Evolutionary conservation across 2,888 invertebrate genomes (phyloP), one percentile per base, ranked within the genome.

Genomic region (Prosapia bicincta): DNA sequence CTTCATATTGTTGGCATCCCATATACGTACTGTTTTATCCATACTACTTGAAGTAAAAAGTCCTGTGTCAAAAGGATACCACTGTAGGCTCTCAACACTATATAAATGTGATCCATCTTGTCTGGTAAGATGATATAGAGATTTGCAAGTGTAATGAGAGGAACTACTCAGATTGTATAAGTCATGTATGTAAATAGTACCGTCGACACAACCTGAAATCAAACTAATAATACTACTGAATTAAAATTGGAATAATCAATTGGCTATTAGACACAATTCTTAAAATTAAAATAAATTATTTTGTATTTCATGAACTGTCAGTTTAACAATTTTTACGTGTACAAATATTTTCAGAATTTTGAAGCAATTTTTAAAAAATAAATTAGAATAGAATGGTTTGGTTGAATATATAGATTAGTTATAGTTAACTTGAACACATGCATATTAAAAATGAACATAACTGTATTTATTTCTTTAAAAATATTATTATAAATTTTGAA

Each of bases 11-110:
- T 74, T 74, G 10, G 74, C 74, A 74, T 78, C 78, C 78, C 78
- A 78, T 30, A 78, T 70, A 38, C 74, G 74, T 5, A 78, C 25
- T 5, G 30, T 74, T 54, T 71, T 71, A 43, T 77, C 76, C 26
- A 75, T 68, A 20, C 77, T 77, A 5, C 75, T 74, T 3, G 77
- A 70, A 1, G 71, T 67, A 28, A 78, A 78, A 15, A 78, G 54
- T 13, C 78, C 78, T 23, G 72, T 75, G 71, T 78, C 78, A 26
- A 72, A 75, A 7, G 78, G 78, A 71, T 75, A 78, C 78, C 78
- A 78, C 65, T 75, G 75, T 13, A 77, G 75, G 15, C 75, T 75
- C 66, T 78, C 77, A 10, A 78, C 72, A 20, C 76, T 72, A 20
- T 66, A 70, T 30, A 20, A 25, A 54, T 77, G 77, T 9, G 71